phyloP scores from a whole-genome alignment of 2,888 invertebrate genomes.

The Sycophila texana region DNA sequence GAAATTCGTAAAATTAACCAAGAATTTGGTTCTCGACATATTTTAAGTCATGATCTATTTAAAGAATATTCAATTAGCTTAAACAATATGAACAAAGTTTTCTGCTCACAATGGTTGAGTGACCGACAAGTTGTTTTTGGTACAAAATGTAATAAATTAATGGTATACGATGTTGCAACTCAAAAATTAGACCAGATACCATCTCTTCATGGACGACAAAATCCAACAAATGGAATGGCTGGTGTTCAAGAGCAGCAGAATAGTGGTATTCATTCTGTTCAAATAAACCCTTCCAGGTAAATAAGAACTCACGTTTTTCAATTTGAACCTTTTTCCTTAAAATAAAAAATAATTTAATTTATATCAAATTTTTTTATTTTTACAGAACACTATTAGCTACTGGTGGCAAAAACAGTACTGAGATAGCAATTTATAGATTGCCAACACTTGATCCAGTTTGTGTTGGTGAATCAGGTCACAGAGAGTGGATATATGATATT shows the following conservation, averaged over 20 bases:
- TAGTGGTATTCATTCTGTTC: slow-evolving; percentile 94
- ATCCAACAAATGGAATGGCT: slow-evolving; percentile 76
- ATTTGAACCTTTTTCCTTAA: slow-evolving; percentile 2
- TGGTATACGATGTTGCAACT: slow-evolving; percentile 94
- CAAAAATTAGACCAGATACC: slow-evolving; percentile 93
- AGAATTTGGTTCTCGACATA: slow-evolving; percentile 90
- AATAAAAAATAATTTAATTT: slow-evolving; percentile 2
- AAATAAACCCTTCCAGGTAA: slow-evolving; percentile 90
- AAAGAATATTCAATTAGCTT: slow-evolving; percentile 89
- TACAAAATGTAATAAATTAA: slow-evolving; percentile 97
- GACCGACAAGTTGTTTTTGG: slow-evolving; percentile 97
- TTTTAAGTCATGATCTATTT: slow-evolving; percentile 92
- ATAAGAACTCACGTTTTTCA: slow-evolving; percentile 17
- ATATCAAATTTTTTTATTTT: neutral
- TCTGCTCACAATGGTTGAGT: slow-evolving; percentile 97
- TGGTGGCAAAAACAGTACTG: slow-evolving; percentile 93
- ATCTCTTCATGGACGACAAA: slow-evolving; percentile 82
- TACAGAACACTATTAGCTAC: slow-evolving; percentile 89
- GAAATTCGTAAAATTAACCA: slow-evolving; percentile 85
- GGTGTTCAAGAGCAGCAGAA: slow-evolving; percentile 81
- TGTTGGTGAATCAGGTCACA: slow-evolving; percentile 93
- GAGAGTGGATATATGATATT: slow-evolving; percentile 95
- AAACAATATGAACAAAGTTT: slow-evolving; percentile 93
- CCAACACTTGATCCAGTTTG: slow-evolving; percentile 97
- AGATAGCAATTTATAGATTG: slow-evolving; percentile 91